Evolutionary conservation across 2,113 vertebrate genomes (phyloP).

Genomic region (Pterophyllum scalare): DNA sequence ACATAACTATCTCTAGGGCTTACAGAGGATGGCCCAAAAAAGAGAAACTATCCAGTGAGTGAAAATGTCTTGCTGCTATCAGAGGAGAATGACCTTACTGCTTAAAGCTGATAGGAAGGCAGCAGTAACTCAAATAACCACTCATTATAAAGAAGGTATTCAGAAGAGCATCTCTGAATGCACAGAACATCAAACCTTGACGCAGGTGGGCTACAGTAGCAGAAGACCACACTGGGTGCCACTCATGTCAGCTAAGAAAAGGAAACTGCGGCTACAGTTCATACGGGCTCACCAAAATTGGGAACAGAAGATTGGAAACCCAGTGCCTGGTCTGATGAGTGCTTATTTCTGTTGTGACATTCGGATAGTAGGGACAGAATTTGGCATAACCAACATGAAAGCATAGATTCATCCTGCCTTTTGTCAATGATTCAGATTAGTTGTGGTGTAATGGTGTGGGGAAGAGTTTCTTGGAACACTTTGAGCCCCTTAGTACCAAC

Average conservation of each 20-base stretch:
- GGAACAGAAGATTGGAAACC: not conserved
- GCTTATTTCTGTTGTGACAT: not conserved
- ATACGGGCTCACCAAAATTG: not conserved
- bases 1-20: not conserved
- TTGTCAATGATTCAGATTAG: too few relatives aligned
- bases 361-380: not conserved
- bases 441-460: too few relatives aligned
- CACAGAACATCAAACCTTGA: not conserved
- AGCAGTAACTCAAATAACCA: not conserved
- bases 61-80: too few relatives aligned
- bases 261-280: not conserved
- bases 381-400: rapidly evolving
- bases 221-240: not conserved
- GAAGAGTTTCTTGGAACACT: too few relatives aligned
- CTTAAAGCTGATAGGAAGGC: too few relatives aligned
- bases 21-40: not conserved
- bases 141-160: rapidly evolving
- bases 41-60: not conserved
- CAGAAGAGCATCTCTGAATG: not conserved
- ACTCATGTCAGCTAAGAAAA: not conserved
- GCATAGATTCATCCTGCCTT: not conserved
- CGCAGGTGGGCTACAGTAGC: not conserved
- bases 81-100: too few relatives aligned
- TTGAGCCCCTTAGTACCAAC: too few relatives aligned
- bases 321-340: rapidly evolving